Percentiles rank a stretch among this genome's conserved stretches.
phyloP scores from a whole-genome alignment of 2,113 vertebrate species.

The Bujurquina vittata region DNA sequence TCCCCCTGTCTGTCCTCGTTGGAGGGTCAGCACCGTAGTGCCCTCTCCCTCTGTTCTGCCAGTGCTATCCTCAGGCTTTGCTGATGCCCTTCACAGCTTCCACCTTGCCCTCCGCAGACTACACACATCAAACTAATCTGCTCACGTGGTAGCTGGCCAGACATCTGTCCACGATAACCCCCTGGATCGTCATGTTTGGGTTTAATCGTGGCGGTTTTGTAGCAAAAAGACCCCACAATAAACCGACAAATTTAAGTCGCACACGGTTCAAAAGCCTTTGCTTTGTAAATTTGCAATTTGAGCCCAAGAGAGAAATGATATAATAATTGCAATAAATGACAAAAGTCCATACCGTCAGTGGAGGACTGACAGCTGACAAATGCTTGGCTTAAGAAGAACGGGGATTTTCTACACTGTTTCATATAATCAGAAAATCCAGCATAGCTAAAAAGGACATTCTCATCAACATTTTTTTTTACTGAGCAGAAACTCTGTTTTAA shows the following conservation, averaged over 20 bases:
- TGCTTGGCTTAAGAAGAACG: constrained; percentile 35
- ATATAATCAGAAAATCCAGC: constrained; percentile 29
- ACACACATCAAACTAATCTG: constrained; percentile 52
- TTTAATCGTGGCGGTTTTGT: constrained; percentile 5
- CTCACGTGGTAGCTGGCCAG: constrained; percentile 16
- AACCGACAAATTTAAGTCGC: neutral
- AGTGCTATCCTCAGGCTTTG: constrained; percentile 20
- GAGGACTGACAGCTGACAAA: constrained; percentile 8
- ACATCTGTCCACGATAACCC: constrained; percentile 51
- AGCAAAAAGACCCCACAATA: neutral
- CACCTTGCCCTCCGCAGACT: constrained; percentile 15
- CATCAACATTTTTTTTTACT: constrained; percentile 41
- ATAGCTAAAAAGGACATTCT: constrained; percentile 51
- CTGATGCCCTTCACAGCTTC: constrained; percentile 5
- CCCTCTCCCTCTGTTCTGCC: constrained; percentile 18
- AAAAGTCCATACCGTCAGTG: neutral
- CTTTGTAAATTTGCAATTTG: neutral
- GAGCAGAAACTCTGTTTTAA: constrained; percentile 19
- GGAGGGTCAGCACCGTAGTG: constrained; percentile 12
- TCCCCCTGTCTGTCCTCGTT: neutral
- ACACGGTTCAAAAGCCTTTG: constrained; percentile 4
- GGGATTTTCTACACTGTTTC: constrained; percentile 26
- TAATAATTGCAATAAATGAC: neutral
- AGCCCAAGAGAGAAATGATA: neutral
- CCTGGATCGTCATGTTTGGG: constrained; percentile 24